Evolutionary conservation across 2,113 vertebrate genomes (phyloP).

Genomic region (Fregata magnificens): DNA sequence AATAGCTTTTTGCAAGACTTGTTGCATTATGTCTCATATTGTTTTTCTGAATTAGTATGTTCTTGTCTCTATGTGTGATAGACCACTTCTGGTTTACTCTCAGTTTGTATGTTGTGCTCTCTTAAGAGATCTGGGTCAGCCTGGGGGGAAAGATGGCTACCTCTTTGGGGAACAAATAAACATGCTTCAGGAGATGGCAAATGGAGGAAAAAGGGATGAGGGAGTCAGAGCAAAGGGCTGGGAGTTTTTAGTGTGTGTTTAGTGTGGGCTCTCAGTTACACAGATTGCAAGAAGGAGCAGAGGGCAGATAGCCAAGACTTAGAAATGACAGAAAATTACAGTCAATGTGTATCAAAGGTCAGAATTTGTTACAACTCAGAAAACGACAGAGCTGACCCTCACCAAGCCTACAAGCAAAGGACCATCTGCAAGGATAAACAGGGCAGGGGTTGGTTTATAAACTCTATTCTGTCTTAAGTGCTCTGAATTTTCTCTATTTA

Average conservation of each 20-base stretch:
- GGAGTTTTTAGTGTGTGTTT: background rate
- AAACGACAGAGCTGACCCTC: background rate
- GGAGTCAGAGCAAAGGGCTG: background rate
- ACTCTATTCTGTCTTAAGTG: background rate
- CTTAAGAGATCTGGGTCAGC: background rate
- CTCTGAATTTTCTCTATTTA: background rate
- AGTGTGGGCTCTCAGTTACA: background rate
- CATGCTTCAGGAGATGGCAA: background rate
- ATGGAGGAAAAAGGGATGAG: background rate
- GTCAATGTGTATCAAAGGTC: background rate
- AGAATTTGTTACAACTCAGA: background rate
- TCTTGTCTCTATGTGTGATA: background rate
- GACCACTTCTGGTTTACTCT: background rate
- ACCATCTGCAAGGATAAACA: background rate
- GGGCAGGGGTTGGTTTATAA: background rate
- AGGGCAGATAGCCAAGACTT: background rate
- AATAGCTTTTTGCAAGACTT: background rate
- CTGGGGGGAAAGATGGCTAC: background rate
- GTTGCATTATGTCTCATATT: accelerated
- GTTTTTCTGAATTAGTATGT: background rate
- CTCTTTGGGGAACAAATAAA: background rate
- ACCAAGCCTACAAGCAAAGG: background rate
- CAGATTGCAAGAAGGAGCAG: background rate
- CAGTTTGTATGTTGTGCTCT: background rate
- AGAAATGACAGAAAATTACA: background rate